A percentile compares a stretch with the other conserved stretches of the same genome.
These are phyloP conservation scores for Mylabris sibirica DNA, from an alignment of 2,888 invertebrate genomes.

Conservation along the genomic window DNA sequence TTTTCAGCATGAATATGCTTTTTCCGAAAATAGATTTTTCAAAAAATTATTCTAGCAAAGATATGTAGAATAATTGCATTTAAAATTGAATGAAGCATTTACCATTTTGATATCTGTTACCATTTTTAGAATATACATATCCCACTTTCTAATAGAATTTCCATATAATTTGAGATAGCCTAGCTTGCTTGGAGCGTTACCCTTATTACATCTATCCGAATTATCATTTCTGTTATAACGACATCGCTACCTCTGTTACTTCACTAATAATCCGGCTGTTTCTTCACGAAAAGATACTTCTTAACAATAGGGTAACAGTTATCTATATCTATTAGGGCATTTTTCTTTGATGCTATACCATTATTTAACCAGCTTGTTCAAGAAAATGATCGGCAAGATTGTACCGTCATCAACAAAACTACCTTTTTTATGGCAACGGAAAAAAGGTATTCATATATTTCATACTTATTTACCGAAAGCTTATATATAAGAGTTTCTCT, in stretches of 20 bases:
- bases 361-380: constrained; percentile 1
- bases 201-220: neutral
- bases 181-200: no score
- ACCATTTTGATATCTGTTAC: no score
- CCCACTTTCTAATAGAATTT: no score
- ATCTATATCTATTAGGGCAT: neutral
- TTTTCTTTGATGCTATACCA: neutral
- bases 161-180: no score
- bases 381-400: constrained; percentile 4
- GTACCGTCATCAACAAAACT: neutral
- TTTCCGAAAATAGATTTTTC: no score
- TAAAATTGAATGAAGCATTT: no score
- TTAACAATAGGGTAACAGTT: neutral
- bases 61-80: no score
- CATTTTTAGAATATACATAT: no score
- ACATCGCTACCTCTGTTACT: neutral
- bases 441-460: constrained; percentile 1
- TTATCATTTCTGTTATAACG: neutral
- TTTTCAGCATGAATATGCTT: no score
- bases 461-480: neutral
- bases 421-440: neutral
- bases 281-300: neutral
- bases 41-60: no score
- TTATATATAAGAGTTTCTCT: neutral
- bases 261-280: neutral